Conservation (phyloP, 2,888 invertebrate genomes). For the Malachius bipustulatus region DNA sequence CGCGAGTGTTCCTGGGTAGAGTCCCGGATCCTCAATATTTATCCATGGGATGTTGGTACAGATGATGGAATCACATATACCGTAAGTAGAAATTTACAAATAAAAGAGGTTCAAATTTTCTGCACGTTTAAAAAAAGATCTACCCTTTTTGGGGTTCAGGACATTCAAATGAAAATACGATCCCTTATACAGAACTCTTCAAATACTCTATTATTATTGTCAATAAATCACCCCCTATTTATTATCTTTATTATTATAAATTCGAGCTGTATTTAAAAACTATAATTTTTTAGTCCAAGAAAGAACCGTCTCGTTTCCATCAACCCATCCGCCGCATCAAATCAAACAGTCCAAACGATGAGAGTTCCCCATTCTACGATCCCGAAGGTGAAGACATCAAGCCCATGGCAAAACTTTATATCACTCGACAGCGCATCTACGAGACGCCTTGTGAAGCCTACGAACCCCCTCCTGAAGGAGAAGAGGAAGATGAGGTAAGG, state of each 20-base stretch:
- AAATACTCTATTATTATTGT: no score
- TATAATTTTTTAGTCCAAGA: no score
- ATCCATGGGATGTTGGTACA: constrained; percentile 90
- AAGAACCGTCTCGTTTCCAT: no score
- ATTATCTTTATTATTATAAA: no score
- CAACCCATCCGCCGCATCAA: constrained; percentile 74
- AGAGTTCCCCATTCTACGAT: constrained; percentile 81
- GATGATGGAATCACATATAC: constrained; percentile 81
- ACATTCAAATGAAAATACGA: no score
- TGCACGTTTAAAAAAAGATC: no score
- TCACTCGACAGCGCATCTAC: constrained; percentile 65
- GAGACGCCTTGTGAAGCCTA: constrained; percentile 57
- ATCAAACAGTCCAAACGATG: constrained; percentile 71
- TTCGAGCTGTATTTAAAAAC: no score
- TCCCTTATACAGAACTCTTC: no score
- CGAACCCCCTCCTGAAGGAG: constrained; percentile 33
- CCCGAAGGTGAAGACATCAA: constrained; percentile 62
- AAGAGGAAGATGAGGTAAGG: constrained; percentile 9
- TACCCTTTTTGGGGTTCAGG: no score
- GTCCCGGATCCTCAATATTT: constrained; percentile 66
- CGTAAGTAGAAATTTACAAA: constrained; percentile 38
- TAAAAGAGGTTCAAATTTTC: no score
- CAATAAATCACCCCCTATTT: no score
- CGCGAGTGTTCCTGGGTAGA: constrained; percentile 79
- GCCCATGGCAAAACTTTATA: constrained; percentile 70